Evolutionary conservation across 2,888 invertebrate genomes (phyloP), one percentile per base, ranked within the genome.

Genomic region (Amaurobius ferox): DNA sequence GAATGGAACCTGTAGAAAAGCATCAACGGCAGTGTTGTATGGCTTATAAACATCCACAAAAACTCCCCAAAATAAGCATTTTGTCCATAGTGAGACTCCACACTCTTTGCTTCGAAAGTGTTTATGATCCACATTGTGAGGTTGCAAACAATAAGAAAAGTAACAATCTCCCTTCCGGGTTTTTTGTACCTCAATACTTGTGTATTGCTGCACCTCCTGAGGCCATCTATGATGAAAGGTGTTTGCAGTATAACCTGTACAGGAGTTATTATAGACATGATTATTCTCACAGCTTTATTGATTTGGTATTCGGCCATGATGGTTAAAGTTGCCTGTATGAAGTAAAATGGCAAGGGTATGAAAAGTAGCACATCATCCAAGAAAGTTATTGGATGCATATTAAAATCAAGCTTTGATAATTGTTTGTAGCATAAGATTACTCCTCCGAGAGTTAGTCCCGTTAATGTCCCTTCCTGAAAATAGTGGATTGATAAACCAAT

Each of bases 1-100:
- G 95, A 94, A 90, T 95, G 95, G 90, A 95, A 95, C 86, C 95
- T 92, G 90, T 95, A 95, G 91, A 95, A 95, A 93, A 95, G 94
- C 83, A 94, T 95, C 3, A 95, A 91, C 0, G 95, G 95, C 16
- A 95, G 91, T 55, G 94, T 94, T 90, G 95, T 92, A 90, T 95
- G 95, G 32, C 94, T 94, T 1, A 95, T 92, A 67, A 95, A 93
- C 9, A 94, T 94, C 95, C 95, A 95, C 0, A 94, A 89, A 2
- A 94, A 93, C 89, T 94, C 93, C 32, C 95, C 95, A 90, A 95
- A 95, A 90, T 93, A 95, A 32, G 93, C 93, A 89, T 94, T 94
- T 90, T 94, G 92, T 74, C 93, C 91, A 79, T 93, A 92, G 87
- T 93, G 91, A 55, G 92, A 91, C 79, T 93, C 93, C 62, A 93